Percentiles rank a stretch among this genome's conserved stretches.
phyloP scores from a whole-genome alignment of 2,797 vertebrate species.

The Knipowitschia caucasica region DNA sequence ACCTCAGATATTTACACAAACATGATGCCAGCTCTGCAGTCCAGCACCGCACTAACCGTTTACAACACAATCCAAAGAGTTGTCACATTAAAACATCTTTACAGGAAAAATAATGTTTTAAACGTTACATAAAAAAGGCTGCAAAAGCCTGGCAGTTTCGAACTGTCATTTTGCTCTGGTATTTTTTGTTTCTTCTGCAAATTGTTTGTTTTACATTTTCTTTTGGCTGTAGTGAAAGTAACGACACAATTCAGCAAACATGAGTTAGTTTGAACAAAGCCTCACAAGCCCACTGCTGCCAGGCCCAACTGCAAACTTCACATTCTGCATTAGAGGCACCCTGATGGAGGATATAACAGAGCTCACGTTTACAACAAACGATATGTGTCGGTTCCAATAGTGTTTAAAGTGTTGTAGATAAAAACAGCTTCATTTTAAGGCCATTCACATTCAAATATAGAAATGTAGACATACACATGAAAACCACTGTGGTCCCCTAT shows the following conservation, averaged over 20 bases:
- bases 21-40: slow-evolving; percentile 25
- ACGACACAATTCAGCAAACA: not conserved
- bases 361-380: too few species aligned
- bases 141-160: slow-evolving; percentile 21
- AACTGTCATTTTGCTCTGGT: slow-evolving; percentile 3
- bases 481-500: slow-evolving; percentile 24
- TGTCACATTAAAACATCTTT: slow-evolving; percentile 35
- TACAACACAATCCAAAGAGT: slow-evolving; percentile 28
- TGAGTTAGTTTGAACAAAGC: not conserved
- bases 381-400: not conserved
- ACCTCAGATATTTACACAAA: slow-evolving; percentile 44
- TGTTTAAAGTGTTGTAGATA: slow-evolving; percentile 2
- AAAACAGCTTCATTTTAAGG: slow-evolving; percentile 8
- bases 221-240: not conserved
- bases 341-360: not conserved
- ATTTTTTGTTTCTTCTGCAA: not conserved
- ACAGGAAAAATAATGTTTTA: slow-evolving; percentile 15
- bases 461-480: not conserved
- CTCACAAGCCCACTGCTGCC: not conserved
- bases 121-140: slow-evolving; percentile 27
- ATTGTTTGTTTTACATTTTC: not conserved
- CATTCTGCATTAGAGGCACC: not conserved
- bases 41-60: slow-evolving; percentile 26
- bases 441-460: slow-evolving; percentile 13
- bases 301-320: not conserved